A percentile compares a stretch with the other conserved stretches of the same genome.
phyloP scores from a whole-genome alignment of 2,113 vertebrate genomes.

The Cottus gobio region DNA sequence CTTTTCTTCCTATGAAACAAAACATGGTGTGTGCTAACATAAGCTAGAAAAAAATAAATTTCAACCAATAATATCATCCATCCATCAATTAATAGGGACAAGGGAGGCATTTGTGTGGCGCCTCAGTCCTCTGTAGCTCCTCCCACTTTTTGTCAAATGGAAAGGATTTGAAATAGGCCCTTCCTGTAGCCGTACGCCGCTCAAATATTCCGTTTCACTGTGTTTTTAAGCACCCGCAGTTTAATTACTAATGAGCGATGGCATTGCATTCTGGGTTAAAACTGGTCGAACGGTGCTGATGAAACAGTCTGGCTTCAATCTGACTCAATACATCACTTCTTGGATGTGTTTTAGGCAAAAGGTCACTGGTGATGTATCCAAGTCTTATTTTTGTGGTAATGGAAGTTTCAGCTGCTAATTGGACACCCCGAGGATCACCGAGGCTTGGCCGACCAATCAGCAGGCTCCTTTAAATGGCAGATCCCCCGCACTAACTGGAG shows the following conservation, averaged over 20 bases:
- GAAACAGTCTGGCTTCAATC: neutral
- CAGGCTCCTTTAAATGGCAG: slow-evolving; percentile 22
- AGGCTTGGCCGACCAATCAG: slow-evolving; percentile 23
- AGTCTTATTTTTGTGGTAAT: slow-evolving; percentile 8
- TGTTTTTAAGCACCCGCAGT: neutral
- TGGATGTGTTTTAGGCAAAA: slow-evolving; percentile 5
- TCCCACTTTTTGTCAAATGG: too few relatives aligned
- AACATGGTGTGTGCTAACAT: too few relatives aligned
- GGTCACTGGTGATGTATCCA: neutral
- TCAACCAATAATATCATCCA: neutral
- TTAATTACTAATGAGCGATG: neutral
- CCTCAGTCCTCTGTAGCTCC: neutral
- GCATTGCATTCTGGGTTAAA: slow-evolving; percentile 1
- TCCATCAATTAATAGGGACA: neutral
- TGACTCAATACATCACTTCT: neutral
- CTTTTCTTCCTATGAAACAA: too few relatives aligned
- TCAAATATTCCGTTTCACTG: neutral
- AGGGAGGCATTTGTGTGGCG: neutral
- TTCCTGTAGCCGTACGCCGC: neutral
- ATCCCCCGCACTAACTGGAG: neutral
- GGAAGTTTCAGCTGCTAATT: slow-evolving; percentile 23
- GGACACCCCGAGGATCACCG: slow-evolving; percentile 16
- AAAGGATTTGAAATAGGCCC: neutral
- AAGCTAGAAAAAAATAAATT: neutral
- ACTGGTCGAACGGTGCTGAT: neutral